Conservation (phyloP, 1,140 invertebrate species). For the Drosophila pandora region DNA sequence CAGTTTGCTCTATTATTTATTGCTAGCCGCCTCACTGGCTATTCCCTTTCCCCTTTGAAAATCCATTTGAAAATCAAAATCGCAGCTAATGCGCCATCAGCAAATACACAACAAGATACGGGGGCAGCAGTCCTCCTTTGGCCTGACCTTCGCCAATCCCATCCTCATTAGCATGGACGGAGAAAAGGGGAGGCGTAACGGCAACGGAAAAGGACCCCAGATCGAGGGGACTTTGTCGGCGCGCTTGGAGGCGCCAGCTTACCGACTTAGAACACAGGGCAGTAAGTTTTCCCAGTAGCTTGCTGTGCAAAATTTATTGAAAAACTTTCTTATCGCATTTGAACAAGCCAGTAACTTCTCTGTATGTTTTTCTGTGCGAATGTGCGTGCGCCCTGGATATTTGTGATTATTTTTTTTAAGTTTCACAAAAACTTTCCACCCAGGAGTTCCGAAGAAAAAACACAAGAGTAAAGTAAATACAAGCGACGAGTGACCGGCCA, state of each 20-base stretch:
- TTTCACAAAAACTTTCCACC: constrained; percentile 66
- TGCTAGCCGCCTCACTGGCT: constrained; percentile 67
- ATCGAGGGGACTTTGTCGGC: constrained; percentile 35
- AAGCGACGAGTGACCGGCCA: constrained; percentile 46
- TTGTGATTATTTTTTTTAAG: constrained; percentile 66
- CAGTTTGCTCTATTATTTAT: constrained; percentile 81
- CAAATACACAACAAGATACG: constrained; percentile 53
- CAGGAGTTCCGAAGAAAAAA: constrained; percentile 28
- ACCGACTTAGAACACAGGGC: constrained; percentile 58
- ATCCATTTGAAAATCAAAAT: constrained; percentile 75
- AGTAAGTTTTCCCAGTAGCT: constrained; percentile 71
- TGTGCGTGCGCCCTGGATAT: constrained; percentile 49
- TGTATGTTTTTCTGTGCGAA: constrained; percentile 47
- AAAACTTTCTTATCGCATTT: constrained; percentile 82
- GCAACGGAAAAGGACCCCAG: not conserved
- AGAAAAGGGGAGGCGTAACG: not conserved
- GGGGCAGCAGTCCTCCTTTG: constrained; percentile 8
- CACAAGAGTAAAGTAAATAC: constrained; percentile 32
- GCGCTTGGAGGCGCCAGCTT: constrained; percentile 62
- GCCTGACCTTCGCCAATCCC: constrained; percentile 60
- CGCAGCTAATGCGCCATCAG: constrained; percentile 75
- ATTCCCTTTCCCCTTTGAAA: constrained; percentile 22
- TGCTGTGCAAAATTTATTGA: constrained; percentile 78
- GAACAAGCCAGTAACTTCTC: constrained; percentile 56
- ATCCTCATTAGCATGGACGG: constrained; percentile 64